Evolutionary conservation across 2,888 invertebrate genomes (phyloP), one percentile per base, ranked within the genome.

Genomic region (Choreutis nemorana): DNA sequence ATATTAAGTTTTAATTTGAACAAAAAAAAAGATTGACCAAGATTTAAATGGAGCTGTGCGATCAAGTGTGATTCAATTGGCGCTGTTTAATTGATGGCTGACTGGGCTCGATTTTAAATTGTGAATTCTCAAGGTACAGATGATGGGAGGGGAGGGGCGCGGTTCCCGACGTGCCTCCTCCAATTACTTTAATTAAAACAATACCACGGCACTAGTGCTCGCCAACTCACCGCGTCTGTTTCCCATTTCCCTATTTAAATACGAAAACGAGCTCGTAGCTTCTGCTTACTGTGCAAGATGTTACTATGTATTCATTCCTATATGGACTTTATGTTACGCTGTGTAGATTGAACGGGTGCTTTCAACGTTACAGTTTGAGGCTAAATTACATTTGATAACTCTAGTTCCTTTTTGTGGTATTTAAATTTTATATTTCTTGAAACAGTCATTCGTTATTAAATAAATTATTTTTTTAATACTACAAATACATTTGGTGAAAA

Each of bases 181-280:
- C 77, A 78, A 78, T 77, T 78, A 78, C 73, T 77, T 78, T 78
- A 78, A 78, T 77, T 78, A 78, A 77, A 77, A 77, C 77, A 77
- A 77, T 73, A 75, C 70, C 66, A 65, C 63, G 68, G 62, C 59
- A 68, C 63, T 66, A 71, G 61, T 61, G 65, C 65, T 57, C 72
- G 71, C 67, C 70, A 72, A 70, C 67, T 72, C 71, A 61, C 64
- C 63, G 72, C 63, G 61, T 67, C 70, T 73, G 75, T 72, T 73
- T 75, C 72, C 71, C 65, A 73, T 75, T 75, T 78, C 67, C 73
- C 68, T 75, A 77, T 78, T 77, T 75, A 77, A 75, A 77, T 75
- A 77, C 70, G 72, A 72, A 67, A 75, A 73, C 72, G 73, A 75
- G 70, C 73, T 66, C 58, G 57, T 49, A 60, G 62, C 55, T 61